Base-by-base conservation (phyloP, 2,888 invertebrate species). In the Drosophila histrio region DNA sequence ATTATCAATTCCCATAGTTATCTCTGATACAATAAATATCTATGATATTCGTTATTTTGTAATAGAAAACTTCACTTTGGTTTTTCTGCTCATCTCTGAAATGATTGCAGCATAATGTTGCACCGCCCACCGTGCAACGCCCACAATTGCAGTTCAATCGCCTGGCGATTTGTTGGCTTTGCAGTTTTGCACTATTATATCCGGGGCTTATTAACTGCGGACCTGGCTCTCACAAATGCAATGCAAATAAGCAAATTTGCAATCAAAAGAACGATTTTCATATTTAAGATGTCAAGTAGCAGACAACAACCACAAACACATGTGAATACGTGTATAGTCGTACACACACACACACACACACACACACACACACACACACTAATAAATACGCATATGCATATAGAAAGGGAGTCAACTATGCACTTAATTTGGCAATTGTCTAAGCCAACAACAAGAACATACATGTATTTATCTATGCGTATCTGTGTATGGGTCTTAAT, bases 391-490 rank as follows among this genome's bases (percentile, higher is more conserved):
- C 13, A 17, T 8, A 19, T 30, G 44, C 9, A 26, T 24, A 4
- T 7, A 24, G 39, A 13, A 11, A 32, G 30, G 21, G 17, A 28
- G 64, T 19, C 41, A 66, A 73, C 73, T 70, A 76, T 80, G 80
- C 84, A 80, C 87, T 80, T 79, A 83, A 80, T 80, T 86, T 86
- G 80, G 80, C 80, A 80, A 86, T 83, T 80, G 80, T 86, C 80
- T 86, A 49, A 39, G 53, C 22, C 39, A 61, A 50, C 63, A 46
- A 54, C 61, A 53, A 21, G 9, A 36, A 39, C 41, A 26, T 13
- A 30, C 30, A 32, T 22, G 21, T 21, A 34, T 43, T 1, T 34
- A 21, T 41, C 24, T 8, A 7, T 39, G 52, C 28, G 52, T 21
- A n/a, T 21, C 15, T 49, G 17, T 54, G n/a, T 44, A 13, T 34